Conservation (phyloP, 1,140 invertebrate genomes). For the Pseudomyrmex gracilis region DNA sequence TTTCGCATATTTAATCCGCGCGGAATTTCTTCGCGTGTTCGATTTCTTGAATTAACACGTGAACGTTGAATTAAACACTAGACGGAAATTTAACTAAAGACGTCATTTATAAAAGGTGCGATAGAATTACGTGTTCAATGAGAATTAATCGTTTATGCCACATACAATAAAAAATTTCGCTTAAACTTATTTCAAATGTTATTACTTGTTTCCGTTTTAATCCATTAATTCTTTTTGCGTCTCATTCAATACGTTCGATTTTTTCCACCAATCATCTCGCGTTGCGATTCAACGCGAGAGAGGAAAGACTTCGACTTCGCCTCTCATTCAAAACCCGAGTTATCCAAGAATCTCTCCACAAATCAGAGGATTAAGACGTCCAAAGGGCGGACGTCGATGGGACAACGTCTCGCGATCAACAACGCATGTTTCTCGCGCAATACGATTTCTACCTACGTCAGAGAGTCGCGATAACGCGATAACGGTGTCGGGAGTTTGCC, state of each 20-base stretch:
- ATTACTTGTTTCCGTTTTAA: too few species aligned
- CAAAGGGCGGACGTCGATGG: constrained; percentile 2
- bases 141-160: too few species aligned
- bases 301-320: too few species aligned
- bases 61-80: not conserved
- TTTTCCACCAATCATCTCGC: too few species aligned
- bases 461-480: constrained; percentile 73
- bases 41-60: not conserved
- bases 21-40: not conserved
- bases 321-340: not conserved
- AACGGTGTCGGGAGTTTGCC: constrained; percentile 74
- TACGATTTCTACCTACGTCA: constrained; percentile 45
- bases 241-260: too few species aligned
- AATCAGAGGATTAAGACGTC: constrained; percentile 32
- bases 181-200: too few species aligned
- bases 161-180: too few species aligned
- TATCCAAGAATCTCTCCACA: not conserved
- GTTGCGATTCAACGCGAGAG: too few species aligned
- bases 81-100: too few species aligned
- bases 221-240: too few species aligned
- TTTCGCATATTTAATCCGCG: not conserved
- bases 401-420: not conserved
- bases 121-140: too few species aligned
- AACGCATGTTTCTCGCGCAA: constrained; percentile 39
- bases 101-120: too few species aligned